Percentiles rank a stretch among this genome's conserved stretches.
These are phyloP conservation scores for Hypanus sabinus DNA, from an alignment of 2,113 vertebrate species.

Conservation along the genomic window DNA sequence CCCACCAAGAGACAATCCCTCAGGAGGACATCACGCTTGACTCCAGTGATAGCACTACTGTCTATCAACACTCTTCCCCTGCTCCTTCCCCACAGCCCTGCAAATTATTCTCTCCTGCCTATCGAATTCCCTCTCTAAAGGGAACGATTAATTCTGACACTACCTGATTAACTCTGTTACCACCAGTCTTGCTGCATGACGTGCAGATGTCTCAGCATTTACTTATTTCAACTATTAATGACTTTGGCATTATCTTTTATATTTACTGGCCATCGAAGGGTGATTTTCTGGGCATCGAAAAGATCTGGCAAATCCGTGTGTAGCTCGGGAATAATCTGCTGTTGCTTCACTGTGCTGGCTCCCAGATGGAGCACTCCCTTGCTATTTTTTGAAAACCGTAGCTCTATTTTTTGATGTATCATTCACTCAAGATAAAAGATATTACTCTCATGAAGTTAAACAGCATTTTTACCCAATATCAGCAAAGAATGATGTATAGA, in stretches of 20 bases:
- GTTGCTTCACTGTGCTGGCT: background rate
- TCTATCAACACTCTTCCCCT: too few relatives aligned
- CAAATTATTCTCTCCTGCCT: too few relatives aligned
- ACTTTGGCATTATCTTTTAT: background rate
- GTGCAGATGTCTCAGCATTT: background rate
- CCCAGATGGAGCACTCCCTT: background rate
- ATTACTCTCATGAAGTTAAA: background rate
- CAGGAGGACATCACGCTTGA: too few relatives aligned
- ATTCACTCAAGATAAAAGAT: background rate
- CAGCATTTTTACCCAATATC: background rate
- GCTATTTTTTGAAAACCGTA: background rate
- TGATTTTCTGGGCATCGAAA: background rate
- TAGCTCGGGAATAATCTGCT: background rate
- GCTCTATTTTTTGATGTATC: background rate
- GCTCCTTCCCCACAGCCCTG: too few relatives aligned
- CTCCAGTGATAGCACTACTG: too few relatives aligned
- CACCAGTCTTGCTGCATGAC: background rate
- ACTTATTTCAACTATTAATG: background rate
- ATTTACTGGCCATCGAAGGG: background rate
- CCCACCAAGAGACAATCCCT: too few relatives aligned
- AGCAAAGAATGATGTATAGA: background rate
- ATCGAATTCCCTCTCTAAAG: too few relatives aligned
- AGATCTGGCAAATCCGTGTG: background rate
- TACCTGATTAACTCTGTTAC: too few relatives aligned
- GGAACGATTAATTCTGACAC: too few relatives aligned